A percentile compares a stretch with the other conserved stretches of the same genome.
Evolutionary conservation across 2,797 vertebrate species (phyloP).

Genomic region (Amazona ochrocephala): DNA sequence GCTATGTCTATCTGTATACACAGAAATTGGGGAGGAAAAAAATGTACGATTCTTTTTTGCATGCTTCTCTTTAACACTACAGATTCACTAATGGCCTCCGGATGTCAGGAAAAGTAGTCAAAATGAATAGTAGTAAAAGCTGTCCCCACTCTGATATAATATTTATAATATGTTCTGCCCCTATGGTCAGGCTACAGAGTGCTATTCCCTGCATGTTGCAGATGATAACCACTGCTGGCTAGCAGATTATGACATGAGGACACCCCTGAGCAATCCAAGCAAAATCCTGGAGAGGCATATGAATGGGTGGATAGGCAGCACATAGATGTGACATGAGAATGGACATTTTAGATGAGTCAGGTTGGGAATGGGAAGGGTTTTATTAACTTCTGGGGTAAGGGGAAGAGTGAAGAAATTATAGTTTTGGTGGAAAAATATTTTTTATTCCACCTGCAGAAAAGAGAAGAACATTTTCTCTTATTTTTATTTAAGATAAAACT

Average conservation of each 20-base stretch:
- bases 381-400: neutral
- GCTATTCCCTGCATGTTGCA: neutral
- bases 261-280: neutral
- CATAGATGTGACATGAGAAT: accelerated
- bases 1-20: neutral
- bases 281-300: neutral
- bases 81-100: neutral
- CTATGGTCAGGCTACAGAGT: neutral
- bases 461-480: neutral
- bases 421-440: neutral
- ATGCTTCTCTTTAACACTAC: neutral
- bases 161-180: neutral
- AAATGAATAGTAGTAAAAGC: neutral
- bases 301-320: neutral
- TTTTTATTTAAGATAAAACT: neutral
- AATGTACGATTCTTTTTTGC: accelerated
- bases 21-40: neutral
- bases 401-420: neutral
- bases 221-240: neutral
- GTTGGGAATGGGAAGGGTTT: neutral
- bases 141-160: neutral
- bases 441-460: neutral
- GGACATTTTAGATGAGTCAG: neutral
- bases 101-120: neutral
- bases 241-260: neutral